Evolutionary conservation across 1,140 invertebrate species (phyloP), one percentile per base, ranked within the genome.

Genomic region (Contarinia nasturtii): DNA sequence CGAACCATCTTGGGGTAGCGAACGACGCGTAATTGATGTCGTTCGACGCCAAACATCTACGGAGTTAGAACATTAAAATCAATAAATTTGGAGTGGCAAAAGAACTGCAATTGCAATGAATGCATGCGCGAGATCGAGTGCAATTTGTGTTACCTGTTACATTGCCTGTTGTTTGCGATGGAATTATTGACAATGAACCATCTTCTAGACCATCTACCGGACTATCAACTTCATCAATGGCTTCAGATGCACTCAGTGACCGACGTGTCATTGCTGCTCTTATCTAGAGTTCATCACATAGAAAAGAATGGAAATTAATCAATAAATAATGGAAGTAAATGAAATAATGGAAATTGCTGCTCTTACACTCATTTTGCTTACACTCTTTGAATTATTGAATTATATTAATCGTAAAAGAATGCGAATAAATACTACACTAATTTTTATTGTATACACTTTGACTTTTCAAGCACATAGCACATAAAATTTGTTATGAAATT

Each of bases 181-280:
- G 17, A 18, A 52, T 49, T 27, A 62, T 61, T 41, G 53, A 57
- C 34, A 63, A 45, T 4, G 52, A 51, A 15, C 55, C 60, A 2
- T 57, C 53, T 50, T 62, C 60, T 7, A 63, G 58, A 54, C 59
- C 34, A 47, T 46, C 7, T 1, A 20, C 33, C 1, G 60, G 57
- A 44, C 60, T 63, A 18, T 63, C 60, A 48, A 54, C 47, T 7
- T 47, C 48, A 15, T 60, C 60, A 33, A 51, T 45, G 1, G 58
- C 57, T 7, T 52, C 53, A 14, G 54, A 48, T 44, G 58, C 53
- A 5, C 10, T 7, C 34, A 36, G 11, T n/a, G 45, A 46, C 33
- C 55, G 56, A 45, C 57, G 58, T 50, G 56, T 59, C 1, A 59
- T 53, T 14, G 60, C 58, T 27, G 60, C 58, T 21, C 59, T 57